These are phyloP conservation scores for Eulithis testata DNA, from an alignment of 2,888 invertebrate genomes.

Conservation along the genomic window DNA sequence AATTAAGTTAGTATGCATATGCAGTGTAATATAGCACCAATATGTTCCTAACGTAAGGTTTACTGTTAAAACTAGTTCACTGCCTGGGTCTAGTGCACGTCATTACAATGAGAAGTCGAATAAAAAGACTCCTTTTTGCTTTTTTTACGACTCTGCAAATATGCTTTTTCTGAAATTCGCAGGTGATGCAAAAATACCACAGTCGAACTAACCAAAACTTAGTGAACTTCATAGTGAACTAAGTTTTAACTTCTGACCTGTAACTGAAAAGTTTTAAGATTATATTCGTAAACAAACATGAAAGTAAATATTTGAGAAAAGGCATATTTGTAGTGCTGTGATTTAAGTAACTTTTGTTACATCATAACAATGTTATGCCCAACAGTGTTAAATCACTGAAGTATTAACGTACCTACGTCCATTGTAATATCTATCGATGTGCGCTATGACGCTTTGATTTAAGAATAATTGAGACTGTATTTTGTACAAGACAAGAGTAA, in stretches of 20 bases:
- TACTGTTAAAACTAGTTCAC: slow-evolving; percentile 1
- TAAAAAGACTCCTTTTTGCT: too few relatives aligned
- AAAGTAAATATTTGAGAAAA: too few relatives aligned
- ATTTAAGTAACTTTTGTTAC: neutral
- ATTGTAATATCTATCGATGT: neutral
- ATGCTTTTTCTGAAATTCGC: too few relatives aligned
- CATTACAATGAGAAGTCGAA: slow-evolving; percentile 1
- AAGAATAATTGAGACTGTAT: slow-evolving; percentile 11
- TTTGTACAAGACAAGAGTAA: slow-evolving; percentile 21
- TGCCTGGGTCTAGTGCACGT: slow-evolving; percentile 14
- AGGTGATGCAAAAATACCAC: too few relatives aligned
- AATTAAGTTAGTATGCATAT: slow-evolving; percentile 59
- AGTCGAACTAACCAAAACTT: too few relatives aligned
- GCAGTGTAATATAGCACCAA: slow-evolving; percentile 44
- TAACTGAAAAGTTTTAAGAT: too few relatives aligned
- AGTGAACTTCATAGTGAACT: too few relatives aligned
- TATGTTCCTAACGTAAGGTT: slow-evolving; percentile 23
- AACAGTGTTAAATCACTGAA: neutral
- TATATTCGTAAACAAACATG: too few relatives aligned
- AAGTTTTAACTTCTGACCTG: too few relatives aligned
- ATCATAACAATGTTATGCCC: slow-evolving; percentile 1
- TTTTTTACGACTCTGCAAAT: too few relatives aligned
- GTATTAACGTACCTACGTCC: neutral
- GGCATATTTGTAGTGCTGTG: too few relatives aligned
- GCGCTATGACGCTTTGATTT: slow-evolving; percentile 11